phyloP scores from a whole-genome alignment of 2,113 vertebrate species.

The Saccopteryx leptura region DNA sequence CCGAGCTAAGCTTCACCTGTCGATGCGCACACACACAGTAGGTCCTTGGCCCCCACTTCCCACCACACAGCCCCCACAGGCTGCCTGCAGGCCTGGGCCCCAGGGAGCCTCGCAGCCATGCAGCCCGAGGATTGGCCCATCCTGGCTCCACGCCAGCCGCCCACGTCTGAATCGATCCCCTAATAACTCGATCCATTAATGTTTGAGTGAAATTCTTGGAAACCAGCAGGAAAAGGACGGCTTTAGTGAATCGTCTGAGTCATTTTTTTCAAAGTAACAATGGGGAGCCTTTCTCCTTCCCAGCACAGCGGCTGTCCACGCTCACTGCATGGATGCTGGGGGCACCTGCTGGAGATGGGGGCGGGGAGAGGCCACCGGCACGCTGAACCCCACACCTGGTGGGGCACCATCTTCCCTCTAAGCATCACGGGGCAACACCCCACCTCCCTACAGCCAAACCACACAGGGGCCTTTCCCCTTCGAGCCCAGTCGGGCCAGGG shows the following conservation, averaged over 20 bases:
- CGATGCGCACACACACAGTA: background rate
- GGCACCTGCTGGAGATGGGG: background rate
- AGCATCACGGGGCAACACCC: background rate
- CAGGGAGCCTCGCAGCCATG: background rate
- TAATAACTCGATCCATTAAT: conserved; percentile 72
- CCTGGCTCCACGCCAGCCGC: conserved; percentile 56
- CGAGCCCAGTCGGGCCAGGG: background rate
- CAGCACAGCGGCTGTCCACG: accelerated
- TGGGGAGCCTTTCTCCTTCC: background rate
- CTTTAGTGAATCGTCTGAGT: background rate
- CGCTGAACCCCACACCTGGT: background rate
- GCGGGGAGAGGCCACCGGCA: background rate
- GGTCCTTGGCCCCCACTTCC: too few species aligned
- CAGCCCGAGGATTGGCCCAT: background rate
- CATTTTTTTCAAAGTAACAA: background rate
- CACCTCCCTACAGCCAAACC: background rate
- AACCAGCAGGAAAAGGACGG: conserved; percentile 33
- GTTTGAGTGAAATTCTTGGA: conserved; percentile 68
- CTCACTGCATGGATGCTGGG: background rate
- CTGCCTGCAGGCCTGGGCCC: conserved; percentile 27
- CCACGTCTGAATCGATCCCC: conserved; percentile 36
- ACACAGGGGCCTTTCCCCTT: accelerated
- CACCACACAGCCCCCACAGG: background rate
- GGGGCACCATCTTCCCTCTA: background rate
- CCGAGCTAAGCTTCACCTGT: background rate